phyloP scores from a whole-genome alignment of 2,888 invertebrate genomes.

The Eucriotettix oculatus region DNA sequence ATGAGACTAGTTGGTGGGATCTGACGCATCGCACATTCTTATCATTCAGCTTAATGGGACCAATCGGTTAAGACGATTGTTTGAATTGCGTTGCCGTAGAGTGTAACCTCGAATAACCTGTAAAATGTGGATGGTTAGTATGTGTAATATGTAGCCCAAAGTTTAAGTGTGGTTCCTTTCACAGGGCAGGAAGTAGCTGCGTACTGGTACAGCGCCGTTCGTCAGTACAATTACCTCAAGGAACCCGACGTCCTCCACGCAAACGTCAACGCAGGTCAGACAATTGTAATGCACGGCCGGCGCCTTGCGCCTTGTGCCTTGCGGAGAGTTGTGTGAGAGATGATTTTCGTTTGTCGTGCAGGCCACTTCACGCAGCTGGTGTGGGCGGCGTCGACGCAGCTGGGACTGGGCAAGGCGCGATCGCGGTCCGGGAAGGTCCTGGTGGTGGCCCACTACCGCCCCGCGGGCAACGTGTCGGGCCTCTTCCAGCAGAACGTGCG shows the following conservation, averaged over 20 bases:
- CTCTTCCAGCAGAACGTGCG: slow-evolving; percentile 61
- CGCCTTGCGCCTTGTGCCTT: no score
- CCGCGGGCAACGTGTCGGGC: slow-evolving; percentile 61
- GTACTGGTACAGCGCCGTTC: slow-evolving; percentile 66
- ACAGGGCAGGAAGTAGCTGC: slow-evolving; percentile 60
- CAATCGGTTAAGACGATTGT: no score
- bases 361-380: slow-evolving; percentile 80
- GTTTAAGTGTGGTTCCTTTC: not conserved
- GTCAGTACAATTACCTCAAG: slow-evolving; percentile 56
- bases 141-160: not conserved
- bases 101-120: not conserved
- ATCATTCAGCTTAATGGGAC: no score
- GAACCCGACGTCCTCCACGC: slow-evolving; percentile 56
- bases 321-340: no score
- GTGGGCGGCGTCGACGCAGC: slow-evolving; percentile 57
- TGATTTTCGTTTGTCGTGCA: slow-evolving; percentile 23
- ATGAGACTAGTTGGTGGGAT: no score
- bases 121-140: not conserved
- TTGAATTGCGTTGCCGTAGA: no score
- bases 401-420: slow-evolving; percentile 68
- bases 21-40: no score
- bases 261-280: slow-evolving; percentile 58
- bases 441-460: slow-evolving; percentile 71
- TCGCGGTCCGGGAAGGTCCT: slow-evolving; percentile 62
- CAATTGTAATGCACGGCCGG: not conserved